Evolutionary conservation across 1,140 invertebrate genomes (phyloP).

Genomic region (Rhyzopertha dominica): DNA sequence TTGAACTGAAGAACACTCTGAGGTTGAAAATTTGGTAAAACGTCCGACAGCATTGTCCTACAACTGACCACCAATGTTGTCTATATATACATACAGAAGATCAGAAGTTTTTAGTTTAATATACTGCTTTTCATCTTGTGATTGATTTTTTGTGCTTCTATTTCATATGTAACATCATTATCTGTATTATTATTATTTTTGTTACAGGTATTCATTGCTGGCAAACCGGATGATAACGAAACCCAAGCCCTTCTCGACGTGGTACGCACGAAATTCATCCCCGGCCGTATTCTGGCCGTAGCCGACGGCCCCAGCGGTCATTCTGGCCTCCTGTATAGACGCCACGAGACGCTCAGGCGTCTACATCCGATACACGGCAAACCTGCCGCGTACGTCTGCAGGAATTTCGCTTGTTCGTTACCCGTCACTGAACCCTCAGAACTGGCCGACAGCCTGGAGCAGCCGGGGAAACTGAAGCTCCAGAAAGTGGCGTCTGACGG

Average conservation of each 20-base stretch:
- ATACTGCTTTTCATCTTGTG: no score
- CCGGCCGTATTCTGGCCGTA: conserved; percentile 64
- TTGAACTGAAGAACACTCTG: no score
- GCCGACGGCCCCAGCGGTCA: conserved; percentile 52
- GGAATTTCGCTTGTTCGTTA: conserved; percentile 70
- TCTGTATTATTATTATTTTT: conserved; percentile 9
- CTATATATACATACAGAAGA: no score
- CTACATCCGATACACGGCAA: conserved; percentile 48
- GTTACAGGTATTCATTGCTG: conserved; percentile 62
- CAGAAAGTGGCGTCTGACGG: no score
- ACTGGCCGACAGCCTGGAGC: conserved; percentile 59
- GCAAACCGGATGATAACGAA: conserved; percentile 57
- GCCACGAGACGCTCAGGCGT: conserved; percentile 30
- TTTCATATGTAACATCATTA: no score
- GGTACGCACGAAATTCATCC: conserved; percentile 61
- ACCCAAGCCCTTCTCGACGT: conserved; percentile 63
- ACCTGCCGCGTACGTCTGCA: conserved; percentile 77
- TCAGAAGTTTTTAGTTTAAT: no score
- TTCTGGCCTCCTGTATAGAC: conserved; percentile 40
- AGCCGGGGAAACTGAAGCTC: no score
- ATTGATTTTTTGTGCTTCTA: neutral
- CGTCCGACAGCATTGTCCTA: no score
- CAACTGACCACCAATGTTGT: no score
- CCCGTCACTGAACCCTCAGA: conserved; percentile 68
- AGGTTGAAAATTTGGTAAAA: no score